Evolutionary conservation across 2,888 invertebrate genomes (phyloP), one percentile per base, ranked within the genome.

Genomic region (Eupeodes latifasciatus): DNA sequence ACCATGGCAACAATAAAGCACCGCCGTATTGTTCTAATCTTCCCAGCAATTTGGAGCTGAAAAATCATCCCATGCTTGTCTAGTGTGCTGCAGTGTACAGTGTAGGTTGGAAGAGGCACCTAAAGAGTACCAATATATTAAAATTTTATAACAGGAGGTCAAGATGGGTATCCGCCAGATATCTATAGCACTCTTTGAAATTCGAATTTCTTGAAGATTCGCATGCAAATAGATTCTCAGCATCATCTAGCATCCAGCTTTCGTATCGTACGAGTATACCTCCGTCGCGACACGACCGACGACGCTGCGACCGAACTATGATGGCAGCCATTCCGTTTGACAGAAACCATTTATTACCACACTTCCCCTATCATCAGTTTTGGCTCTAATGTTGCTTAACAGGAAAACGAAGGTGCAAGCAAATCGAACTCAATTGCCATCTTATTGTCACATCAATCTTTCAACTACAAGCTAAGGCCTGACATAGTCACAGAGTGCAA

Each of bases 21-120:
- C 88, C 85, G 81, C 85, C 53, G 85, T 88, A 88, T 88, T 88
- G 88, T 88, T 88, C 78, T 85, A 88, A 88, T 88, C 88, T 85
- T 83, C 77, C 64, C 69, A 74, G 85, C 84, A 83, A 87, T 87
- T 87, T 76, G 47, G 64, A 49, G 64, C 77, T 16, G 4, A 34
- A 53, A 66, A 67, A 72, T 59, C 78, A 75, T 57, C 64, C 44
- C 47, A 44, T 80, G 16, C 40, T n/a, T 47, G 71, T 27, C 10
- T 12, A 19, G 19, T 19, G 19, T 19, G 47, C 57, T 27, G n/a
- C 40, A 40, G 40, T 40, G 55, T 72, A 44, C 47, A 4, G 47
- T 11, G 12, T 47, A 47, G 4, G 27, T 11, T 57, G 16, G 64
- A 3, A 55, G 2, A 19, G 9, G 55, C 44, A 44, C 19, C 19